phyloP scores from a whole-genome alignment of 2,797 vertebrate genomes.

The Limnodromus scolopaceus region DNA sequence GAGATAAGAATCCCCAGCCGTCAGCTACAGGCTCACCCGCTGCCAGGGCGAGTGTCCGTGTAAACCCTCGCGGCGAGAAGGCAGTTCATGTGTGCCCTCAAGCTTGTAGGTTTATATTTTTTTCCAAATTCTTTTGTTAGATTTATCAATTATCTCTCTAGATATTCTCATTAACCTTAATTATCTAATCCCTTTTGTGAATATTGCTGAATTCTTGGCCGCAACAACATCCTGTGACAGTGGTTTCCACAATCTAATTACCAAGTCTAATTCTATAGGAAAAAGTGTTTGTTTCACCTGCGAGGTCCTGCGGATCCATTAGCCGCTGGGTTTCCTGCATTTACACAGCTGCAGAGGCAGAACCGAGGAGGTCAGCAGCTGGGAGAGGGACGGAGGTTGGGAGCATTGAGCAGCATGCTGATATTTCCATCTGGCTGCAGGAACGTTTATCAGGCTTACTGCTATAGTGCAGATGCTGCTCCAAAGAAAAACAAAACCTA shows the following conservation, averaged over 20 bases:
- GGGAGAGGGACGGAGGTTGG: background rate
- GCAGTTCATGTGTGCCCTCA: background rate
- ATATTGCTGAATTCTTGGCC: slow-evolving; percentile 15
- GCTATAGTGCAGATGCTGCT: background rate
- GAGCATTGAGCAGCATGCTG: background rate
- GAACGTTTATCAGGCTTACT: background rate
- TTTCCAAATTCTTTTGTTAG: background rate
- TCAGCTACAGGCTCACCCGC: rapidly evolving
- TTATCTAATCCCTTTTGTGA: slow-evolving; percentile 25
- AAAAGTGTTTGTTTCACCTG: slow-evolving; percentile 4
- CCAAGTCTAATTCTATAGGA: background rate
- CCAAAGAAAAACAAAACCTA: background rate
- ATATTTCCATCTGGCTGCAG: background rate
- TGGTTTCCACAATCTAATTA: slow-evolving; percentile 18
- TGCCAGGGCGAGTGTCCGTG: background rate
- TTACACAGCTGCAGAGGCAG: background rate
- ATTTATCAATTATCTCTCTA: background rate
- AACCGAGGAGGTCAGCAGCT: background rate
- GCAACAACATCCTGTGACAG: background rate
- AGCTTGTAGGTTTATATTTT: background rate
- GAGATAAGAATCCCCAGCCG: rapidly evolving
- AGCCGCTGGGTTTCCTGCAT: background rate
- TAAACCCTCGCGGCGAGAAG: rapidly evolving
- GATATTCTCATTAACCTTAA: slow-evolving; percentile 28
- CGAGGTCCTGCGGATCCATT: background rate